Evolutionary conservation across 2,113 vertebrate genomes (phyloP).

Genomic region (Proteles cristata): DNA sequence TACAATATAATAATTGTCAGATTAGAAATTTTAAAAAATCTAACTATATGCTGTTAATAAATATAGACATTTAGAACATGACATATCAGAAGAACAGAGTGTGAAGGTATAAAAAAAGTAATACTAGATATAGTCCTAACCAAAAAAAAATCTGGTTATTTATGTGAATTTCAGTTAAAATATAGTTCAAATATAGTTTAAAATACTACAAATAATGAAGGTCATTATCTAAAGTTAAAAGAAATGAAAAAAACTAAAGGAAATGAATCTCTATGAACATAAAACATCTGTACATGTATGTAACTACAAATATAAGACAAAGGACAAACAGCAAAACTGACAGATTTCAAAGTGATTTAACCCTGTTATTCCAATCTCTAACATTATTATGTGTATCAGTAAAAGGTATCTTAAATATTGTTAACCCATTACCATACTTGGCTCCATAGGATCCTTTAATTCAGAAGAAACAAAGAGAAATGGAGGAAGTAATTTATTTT

Average conservation of each 20-base stretch:
- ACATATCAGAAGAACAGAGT: background rate
- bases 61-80: background rate
- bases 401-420: constrained; percentile 32
- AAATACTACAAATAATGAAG: background rate
- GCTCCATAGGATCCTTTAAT: background rate
- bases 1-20: background rate
- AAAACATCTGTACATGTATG: background rate
- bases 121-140: background rate
- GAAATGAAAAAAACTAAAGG: background rate
- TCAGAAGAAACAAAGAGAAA: constrained; percentile 53
- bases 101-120: background rate
- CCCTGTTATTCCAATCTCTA: background rate
- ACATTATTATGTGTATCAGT: background rate
- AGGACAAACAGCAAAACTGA: background rate
- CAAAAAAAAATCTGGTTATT: background rate
- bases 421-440: background rate
- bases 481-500: constrained; percentile 68
- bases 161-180: background rate
- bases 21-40: background rate
- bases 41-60: background rate
- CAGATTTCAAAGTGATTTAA: background rate
- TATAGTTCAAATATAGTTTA: background rate
- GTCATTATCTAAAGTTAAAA: background rate
- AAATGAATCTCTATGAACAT: background rate
- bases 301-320: background rate